A percentile compares a stretch with the other conserved stretches of the same genome.
phyloP scores from a whole-genome alignment of 2,797 vertebrate genomes.

The Rhinophrynus dorsalis region DNA sequence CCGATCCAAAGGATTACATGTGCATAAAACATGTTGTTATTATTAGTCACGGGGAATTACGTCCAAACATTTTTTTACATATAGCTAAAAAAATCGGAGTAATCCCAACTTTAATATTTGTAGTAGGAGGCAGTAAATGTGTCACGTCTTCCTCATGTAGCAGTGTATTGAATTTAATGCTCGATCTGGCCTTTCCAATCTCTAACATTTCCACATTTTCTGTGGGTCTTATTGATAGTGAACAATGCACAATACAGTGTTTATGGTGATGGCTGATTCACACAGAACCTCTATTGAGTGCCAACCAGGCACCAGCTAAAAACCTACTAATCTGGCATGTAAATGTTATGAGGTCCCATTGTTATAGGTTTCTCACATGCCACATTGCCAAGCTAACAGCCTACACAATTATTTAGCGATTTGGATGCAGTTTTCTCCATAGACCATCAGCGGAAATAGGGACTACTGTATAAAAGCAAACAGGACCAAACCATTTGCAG shows the following conservation, averaged over 20 bases:
- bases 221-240: not conserved
- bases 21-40: constrained; percentile 35
- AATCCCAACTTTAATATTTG: constrained; percentile 35
- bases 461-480: too few relatives aligned
- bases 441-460: too few relatives aligned
- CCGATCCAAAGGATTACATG: constrained; percentile 37
- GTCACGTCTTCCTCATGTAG: constrained; percentile 40
- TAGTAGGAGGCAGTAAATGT: constrained; percentile 31
- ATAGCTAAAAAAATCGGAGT: constrained; percentile 24
- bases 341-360: constrained; percentile 59
- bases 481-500: too few relatives aligned
- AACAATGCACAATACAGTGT: constrained; percentile 55
- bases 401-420: constrained; percentile 66
- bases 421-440: constrained; percentile 51
- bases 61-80: constrained; percentile 42
- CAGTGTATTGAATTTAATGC: constrained; percentile 29
- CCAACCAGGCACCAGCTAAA: constrained; percentile 38
- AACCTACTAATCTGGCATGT: constrained; percentile 50
- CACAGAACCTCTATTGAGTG: constrained; percentile 55
- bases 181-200: not conserved
- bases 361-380: constrained; percentile 53
- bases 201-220: constrained; percentile 14
- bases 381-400: constrained; percentile 54
- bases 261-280: constrained; percentile 12
- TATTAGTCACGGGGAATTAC: constrained; percentile 26